Evolutionary conservation across 2,888 invertebrate genomes (phyloP), one percentile per base, ranked within the genome.

Genomic region (Ypsolopha sequella): DNA sequence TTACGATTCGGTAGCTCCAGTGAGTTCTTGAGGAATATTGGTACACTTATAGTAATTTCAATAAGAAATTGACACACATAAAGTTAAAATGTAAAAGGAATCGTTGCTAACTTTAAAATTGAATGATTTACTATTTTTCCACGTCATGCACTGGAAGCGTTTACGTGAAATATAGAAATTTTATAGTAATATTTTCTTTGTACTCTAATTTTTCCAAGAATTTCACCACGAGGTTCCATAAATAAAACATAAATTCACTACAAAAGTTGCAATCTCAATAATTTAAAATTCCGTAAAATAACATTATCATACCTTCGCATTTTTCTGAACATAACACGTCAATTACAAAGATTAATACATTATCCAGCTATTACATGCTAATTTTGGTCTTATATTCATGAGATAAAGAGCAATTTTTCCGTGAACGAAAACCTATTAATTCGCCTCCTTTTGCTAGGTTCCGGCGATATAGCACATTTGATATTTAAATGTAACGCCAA

Each of bases 401-500:
- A 45, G 34, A 33, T 45, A 45, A 45, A 34, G 11, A 45, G 45
- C 45, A 45, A 45, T 45, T 45, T 34, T 34, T 24, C 45, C 33
- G 35, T 10, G 24, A 39, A 39, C 41, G 48, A 48, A 39, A 48
- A 14, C 24, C 14, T 49, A 52, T 47, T 46, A 47, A 52, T 52
- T 48, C 34, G 34, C 48, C 14, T 52, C 36, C n/a, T 48, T 36
- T 14, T 14, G 24, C 24, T 24, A 24, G 24, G 24, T 24, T 43
- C 45, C 36, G 38, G 24, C 11, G 38, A n/a, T 51, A 51, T 52
- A 51, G 38, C 53, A 48, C 51, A 53, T 50, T 51, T 53, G 53
- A 51, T 51, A 53, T 53, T 50, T 53, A 53, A 53, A 50, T 53
- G 50, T 51, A 51, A 10, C 48, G 34, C 14, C 38, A 45, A 35